phyloP scores from a whole-genome alignment of 2,113 vertebrate genomes.

The Empidonax alnorum region DNA sequence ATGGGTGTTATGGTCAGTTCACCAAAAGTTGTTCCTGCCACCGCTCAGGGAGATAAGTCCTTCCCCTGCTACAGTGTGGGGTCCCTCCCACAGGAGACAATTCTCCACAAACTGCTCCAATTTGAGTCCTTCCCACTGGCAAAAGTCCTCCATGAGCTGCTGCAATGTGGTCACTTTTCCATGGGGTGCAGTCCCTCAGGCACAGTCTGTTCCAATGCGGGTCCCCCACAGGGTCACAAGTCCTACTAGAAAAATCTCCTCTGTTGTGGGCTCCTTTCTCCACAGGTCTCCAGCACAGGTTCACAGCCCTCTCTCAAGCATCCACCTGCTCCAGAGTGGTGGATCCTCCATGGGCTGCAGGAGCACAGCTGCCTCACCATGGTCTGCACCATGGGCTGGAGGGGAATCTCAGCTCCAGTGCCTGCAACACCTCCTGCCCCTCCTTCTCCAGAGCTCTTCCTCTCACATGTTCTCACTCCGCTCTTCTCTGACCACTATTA shows the following conservation, averaged over 20 bases:
- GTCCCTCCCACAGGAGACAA: background rate
- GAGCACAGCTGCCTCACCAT: background rate
- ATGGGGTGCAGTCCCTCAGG: background rate
- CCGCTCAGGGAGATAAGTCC: background rate
- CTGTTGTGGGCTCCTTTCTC: background rate
- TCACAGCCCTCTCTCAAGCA: background rate
- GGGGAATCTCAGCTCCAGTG: background rate
- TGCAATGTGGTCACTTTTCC: background rate
- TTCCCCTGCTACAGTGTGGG: background rate
- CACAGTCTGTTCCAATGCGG: background rate
- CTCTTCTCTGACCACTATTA: background rate
- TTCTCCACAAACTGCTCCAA: background rate
- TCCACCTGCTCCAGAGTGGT: background rate
- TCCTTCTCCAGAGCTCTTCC: background rate
- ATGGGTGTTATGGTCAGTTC: background rate
- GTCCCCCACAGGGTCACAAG: background rate
- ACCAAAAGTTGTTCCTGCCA: background rate
- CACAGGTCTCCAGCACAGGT: background rate
- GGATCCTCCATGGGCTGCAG: background rate
- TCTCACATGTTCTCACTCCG: background rate
- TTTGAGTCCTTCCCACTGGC: background rate
- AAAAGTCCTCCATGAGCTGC: background rate
- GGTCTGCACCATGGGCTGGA: background rate
- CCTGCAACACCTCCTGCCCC: background rate
- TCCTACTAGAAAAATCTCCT: background rate